Percentiles rank a stretch among this genome's conserved stretches.
These are phyloP conservation scores for Arenaria interpres DNA, from an alignment of 2,113 vertebrate genomes.

Conservation along the genomic window DNA sequence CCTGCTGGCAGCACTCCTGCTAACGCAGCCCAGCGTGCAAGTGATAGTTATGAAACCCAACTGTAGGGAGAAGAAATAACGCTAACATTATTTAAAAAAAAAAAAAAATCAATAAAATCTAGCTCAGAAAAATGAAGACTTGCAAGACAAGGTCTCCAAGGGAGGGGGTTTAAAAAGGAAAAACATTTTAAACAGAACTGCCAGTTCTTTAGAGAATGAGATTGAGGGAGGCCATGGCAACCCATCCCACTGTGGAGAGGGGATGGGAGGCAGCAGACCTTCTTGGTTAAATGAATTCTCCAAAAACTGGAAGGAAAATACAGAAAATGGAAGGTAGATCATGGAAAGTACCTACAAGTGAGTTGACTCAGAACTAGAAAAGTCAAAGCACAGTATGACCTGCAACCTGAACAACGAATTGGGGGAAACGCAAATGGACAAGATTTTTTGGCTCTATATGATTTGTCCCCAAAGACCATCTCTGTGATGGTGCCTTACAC, in stretches of 20 bases:
- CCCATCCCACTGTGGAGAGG: neutral
- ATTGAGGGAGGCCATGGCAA: neutral
- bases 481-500: neutral
- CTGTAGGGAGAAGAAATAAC: neutral
- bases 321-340: neutral
- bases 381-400: neutral
- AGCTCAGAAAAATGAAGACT: neutral
- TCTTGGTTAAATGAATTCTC: neutral
- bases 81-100: neutral
- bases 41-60: neutral
- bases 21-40: neutral
- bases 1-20: neutral
- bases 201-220: neutral
- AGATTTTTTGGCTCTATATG: neutral
- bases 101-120: neutral
- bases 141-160: neutral
- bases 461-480: neutral
- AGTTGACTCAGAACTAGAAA: neutral
- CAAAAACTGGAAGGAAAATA: neutral
- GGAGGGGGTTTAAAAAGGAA: neutral
- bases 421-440: neutral
- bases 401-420: neutral
- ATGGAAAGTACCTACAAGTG: neutral
- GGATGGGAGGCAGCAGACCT: neutral
- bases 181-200: neutral